Evolutionary conservation across 2,113 vertebrate genomes (phyloP), one percentile per base, ranked within the genome.

Genomic region (Rousettus leschenaultii): DNA sequence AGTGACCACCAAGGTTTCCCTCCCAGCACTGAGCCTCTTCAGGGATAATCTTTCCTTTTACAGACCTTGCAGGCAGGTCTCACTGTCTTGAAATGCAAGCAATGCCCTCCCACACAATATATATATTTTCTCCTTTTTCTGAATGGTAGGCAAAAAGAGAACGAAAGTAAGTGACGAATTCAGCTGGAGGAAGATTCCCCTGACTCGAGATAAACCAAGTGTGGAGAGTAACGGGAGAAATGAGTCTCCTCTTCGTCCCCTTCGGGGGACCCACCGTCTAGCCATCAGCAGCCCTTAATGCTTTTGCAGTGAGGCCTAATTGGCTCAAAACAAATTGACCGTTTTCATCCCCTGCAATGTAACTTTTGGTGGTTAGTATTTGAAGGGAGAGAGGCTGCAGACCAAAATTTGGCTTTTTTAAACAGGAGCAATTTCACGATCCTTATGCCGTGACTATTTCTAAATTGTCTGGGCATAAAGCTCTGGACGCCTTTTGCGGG

Each of bases 401-500:
- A 86, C 51, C 89, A 74, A 89, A 86, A 83, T 92, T 68, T 88
- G 94, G 80, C 77, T 94, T 94, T 95, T 94, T 93, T 75, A 91
- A 95, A 85, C 40, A 21, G 77, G 48, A 87, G 84, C 83, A 95
- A 92, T 97, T 95, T 96, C 59, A 68, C 10, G 59, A 95, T 97
- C 55, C 78, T 94, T 96, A 89, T 11, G 45, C 82, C 6, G 28
- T 75, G 83, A 84, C 85, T 92, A 26, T 94, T 87, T 96, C 92
- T 85, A 94, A 96, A 93, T 93, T 66, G 61, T 77, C 43, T 30
- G 89, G 88, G 83, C 84, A 74, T 33, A 82, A 57, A 66, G 71
- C 84, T 89, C 22, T 51, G 96, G 21, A 43, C n/a, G 70, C 63
- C 75, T 79, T 59, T 66, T 30, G 86, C 71, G 0, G 28, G 75